phyloP scores from a whole-genome alignment of 2,113 vertebrate genomes.

The Peucedramus taeniatus region DNA sequence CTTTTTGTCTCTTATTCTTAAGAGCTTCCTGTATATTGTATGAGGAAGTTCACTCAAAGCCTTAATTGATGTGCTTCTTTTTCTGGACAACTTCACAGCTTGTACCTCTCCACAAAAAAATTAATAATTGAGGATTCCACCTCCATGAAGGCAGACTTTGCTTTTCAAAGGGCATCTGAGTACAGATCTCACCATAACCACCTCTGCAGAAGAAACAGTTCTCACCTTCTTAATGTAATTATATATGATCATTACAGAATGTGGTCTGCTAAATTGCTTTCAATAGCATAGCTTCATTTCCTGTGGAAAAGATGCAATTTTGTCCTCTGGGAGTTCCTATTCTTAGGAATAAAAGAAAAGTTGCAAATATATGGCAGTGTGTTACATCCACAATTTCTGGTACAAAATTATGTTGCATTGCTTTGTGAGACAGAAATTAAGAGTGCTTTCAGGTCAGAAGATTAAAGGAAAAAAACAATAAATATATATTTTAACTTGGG shows the following conservation, averaged over 20 bases:
- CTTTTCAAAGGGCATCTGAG: not conserved
- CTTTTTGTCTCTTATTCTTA: slow-evolving; percentile 4
- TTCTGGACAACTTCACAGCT: not conserved
- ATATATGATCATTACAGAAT: not conserved
- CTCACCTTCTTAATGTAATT: not conserved
- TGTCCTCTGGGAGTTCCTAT: not conserved
- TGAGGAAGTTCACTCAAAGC: not conserved
- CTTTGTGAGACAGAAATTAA: slow-evolving; percentile 65
- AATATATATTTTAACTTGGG: slow-evolving; percentile 72
- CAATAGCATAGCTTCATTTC: not conserved
- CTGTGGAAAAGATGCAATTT: slow-evolving; percentile 8
- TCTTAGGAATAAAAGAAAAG: slow-evolving; percentile 42
- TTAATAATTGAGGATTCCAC: not conserved
- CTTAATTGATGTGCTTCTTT: not conserved
- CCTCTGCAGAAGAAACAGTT: not conserved
- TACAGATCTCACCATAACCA: not conserved
- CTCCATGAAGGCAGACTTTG: not conserved
- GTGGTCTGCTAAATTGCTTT: not conserved
- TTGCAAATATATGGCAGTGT: slow-evolving; percentile 38
- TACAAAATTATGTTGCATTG: slow-evolving; percentile 58
- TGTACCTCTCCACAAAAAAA: not conserved
- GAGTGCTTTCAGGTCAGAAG: slow-evolving; percentile 71
- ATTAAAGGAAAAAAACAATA: slow-evolving; percentile 65
- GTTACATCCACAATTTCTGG: slow-evolving; percentile 64
- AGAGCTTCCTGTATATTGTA: not conserved